Conservation (phyloP, 2,113 vertebrate genomes). For the Oryzias woworae region DNA sequence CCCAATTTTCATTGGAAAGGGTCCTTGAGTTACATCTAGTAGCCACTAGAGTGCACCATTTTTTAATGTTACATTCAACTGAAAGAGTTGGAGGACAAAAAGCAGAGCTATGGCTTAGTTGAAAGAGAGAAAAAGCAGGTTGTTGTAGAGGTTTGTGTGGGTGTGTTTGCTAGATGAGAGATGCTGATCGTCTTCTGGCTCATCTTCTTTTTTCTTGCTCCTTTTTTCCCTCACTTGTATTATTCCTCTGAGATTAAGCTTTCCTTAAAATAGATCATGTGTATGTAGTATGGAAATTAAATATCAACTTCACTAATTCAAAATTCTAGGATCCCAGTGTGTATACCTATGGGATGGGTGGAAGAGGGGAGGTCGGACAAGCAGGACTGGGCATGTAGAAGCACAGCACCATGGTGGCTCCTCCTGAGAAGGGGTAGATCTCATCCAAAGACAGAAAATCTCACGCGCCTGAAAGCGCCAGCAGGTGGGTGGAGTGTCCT, state of each 20-base stretch:
- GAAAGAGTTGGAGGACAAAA: background rate
- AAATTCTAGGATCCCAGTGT: too few species aligned
- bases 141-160: slow-evolving; percentile 40
- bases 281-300: background rate
- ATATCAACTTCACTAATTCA: slow-evolving; percentile 2
- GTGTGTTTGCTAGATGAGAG: slow-evolving; percentile 47
- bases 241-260: slow-evolving; percentile 11
- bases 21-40: background rate
- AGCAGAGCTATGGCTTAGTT: slow-evolving; percentile 2
- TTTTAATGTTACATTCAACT: slow-evolving; percentile 4
- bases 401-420: background rate
- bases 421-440: background rate
- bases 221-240: slow-evolving; percentile 5
- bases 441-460: background rate
- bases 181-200: slow-evolving; percentile 38
- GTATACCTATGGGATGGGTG: too few species aligned
- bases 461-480: background rate
- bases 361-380: too few species aligned
- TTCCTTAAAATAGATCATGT: slow-evolving; percentile 8
- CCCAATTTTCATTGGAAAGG: too few species aligned
- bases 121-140: slow-evolving; percentile 4
- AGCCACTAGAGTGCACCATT: slow-evolving; percentile 46
- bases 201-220: slow-evolving; percentile 5
- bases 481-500: background rate
- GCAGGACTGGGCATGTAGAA: too few species aligned